These are phyloP conservation scores for Cyprinodon brontotheroides DNA, from an alignment of 2,113 vertebrate genomes.

Conservation along the genomic window DNA sequence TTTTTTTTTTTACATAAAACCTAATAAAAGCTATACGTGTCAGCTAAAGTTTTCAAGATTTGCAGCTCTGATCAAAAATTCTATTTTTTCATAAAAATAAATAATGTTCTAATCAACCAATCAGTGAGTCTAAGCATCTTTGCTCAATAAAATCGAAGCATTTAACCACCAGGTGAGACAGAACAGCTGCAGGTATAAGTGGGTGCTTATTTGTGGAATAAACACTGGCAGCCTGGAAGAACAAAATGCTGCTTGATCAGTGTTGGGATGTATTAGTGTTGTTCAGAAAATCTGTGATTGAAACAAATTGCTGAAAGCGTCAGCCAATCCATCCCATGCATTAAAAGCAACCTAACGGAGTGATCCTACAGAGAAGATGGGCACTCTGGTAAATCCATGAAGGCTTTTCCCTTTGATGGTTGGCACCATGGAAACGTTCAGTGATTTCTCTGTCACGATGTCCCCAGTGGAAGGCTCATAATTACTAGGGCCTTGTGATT, in stretches of 20 bases:
- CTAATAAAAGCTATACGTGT: too few relatives aligned
- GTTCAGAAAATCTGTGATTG: background rate
- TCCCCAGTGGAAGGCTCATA: conserved; percentile 61
- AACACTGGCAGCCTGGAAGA: background rate
- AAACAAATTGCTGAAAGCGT: background rate
- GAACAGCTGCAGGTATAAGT: background rate
- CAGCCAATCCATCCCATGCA: background rate
- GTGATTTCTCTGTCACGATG: conserved; percentile 41
- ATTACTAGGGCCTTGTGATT: conserved; percentile 65
- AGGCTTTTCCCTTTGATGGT: conserved; percentile 50
- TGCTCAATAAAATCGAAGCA: background rate
- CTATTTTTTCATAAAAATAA: background rate
- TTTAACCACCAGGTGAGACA: conserved; percentile 8
- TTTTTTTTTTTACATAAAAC: too few relatives aligned
- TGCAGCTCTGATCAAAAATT: too few relatives aligned
- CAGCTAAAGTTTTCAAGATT: too few relatives aligned
- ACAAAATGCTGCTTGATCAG: background rate
- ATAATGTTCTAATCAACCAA: background rate
- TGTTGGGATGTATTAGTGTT: background rate
- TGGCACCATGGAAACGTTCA: conserved; percentile 62
- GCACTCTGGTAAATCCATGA: conserved; percentile 31
- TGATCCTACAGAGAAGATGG: conserved; percentile 22
- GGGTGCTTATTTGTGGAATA: background rate
- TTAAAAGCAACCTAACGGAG: background rate
- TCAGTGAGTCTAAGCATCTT: conserved; percentile 21